These are phyloP conservation scores for Oreochromis tanganicae DNA, from an alignment of 2,113 vertebrate species.

Conservation along the genomic window DNA sequence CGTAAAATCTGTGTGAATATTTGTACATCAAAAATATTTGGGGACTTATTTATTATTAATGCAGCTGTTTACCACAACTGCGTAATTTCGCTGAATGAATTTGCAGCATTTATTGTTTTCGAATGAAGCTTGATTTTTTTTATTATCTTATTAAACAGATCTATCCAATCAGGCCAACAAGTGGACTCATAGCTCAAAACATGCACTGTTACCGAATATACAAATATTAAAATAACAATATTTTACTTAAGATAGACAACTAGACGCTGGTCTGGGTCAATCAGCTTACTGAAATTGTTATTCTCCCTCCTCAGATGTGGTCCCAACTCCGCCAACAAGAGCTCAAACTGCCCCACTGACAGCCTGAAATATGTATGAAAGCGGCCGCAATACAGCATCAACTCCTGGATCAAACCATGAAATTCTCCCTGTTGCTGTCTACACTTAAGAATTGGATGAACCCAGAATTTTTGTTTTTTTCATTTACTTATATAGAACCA, in stretches of 20 bases:
- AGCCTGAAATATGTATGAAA: neutral
- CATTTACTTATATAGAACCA: neutral
- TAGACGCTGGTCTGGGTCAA: neutral
- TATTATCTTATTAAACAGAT: neutral
- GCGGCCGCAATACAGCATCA: neutral
- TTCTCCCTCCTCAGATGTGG: neutral
- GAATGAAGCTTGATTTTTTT: rapidly evolving
- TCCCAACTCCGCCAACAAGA: neutral
- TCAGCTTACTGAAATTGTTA: neutral
- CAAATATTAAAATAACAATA: neutral
- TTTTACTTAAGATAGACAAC: neutral
- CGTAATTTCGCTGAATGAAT: neutral
- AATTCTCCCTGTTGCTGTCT: neutral
- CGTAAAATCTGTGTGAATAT: neutral
- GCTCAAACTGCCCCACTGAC: neutral
- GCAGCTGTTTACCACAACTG: neutral
- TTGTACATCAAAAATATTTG: neutral
- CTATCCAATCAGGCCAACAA: neutral
- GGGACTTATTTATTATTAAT: neutral
- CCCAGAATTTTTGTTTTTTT: neutral
- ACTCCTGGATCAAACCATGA: neutral
- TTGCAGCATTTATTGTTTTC: neutral
- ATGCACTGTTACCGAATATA: neutral
- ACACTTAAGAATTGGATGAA: neutral
- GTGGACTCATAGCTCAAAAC: neutral